These are phyloP conservation scores for Notospermus geniculatus DNA, from an alignment of 1,140 invertebrate species.

Conservation along the genomic window DNA sequence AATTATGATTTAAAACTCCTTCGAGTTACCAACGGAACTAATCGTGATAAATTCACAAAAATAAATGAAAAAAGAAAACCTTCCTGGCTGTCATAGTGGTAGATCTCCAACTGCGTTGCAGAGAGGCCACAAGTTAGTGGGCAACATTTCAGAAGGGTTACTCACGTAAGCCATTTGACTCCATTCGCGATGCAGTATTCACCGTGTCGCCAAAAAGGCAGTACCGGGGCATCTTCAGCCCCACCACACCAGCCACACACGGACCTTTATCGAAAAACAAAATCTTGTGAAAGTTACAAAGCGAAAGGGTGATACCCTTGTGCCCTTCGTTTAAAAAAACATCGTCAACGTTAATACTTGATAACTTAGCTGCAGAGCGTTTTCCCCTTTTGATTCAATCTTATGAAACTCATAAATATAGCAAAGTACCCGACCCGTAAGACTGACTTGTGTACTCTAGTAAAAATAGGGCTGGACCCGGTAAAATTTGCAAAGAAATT, in stretches of 20 bases:
- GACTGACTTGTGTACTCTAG: too few relatives aligned
- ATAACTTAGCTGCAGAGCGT: neutral
- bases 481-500: too few relatives aligned
- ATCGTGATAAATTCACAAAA: neutral
- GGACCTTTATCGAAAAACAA: neutral
- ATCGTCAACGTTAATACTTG: neutral
- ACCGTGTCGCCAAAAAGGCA: neutral
- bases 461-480: too few relatives aligned
- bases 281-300: too few relatives aligned
- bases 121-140: too few relatives aligned
- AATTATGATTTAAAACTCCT: too few relatives aligned
- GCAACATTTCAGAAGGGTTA: neutral
- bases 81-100: neutral
- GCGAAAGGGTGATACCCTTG: too few relatives aligned
- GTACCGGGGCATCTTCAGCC: neutral
- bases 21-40: neutral
- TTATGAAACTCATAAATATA: neutral
- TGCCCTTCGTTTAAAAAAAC: neutral
- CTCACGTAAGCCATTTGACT: neutral
- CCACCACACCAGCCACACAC: neutral
- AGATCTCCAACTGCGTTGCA: too few relatives aligned
- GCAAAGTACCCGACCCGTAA: too few relatives aligned
- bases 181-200: too few relatives aligned
- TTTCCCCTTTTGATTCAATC: neutral
- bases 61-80: neutral